A percentile compares a stretch with the other conserved stretches of the same genome.
phyloP scores from a whole-genome alignment of 2,797 vertebrate species.

The Holocentrus rufus region DNA sequence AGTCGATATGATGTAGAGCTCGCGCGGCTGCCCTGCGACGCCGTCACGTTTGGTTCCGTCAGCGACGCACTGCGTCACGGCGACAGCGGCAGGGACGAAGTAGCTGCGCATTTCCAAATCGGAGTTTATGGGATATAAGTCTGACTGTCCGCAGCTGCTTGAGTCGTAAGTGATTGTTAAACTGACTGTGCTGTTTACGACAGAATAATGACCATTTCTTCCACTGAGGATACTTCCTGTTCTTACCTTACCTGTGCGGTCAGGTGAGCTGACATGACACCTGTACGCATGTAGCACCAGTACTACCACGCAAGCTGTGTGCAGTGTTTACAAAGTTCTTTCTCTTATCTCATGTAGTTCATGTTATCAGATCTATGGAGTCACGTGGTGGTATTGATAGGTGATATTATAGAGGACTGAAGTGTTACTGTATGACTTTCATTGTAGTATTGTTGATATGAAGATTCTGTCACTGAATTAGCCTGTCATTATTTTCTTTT shows the following conservation, averaged over 20 bases:
- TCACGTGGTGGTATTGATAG: background rate
- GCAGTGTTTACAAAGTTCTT: background rate
- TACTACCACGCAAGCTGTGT: background rate
- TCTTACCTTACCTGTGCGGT: constrained; percentile 53
- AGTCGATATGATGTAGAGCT: background rate
- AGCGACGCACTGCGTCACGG: constrained; percentile 59
- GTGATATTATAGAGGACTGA: background rate
- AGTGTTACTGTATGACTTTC: background rate
- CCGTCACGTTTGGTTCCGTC: background rate
- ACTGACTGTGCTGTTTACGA: background rate
- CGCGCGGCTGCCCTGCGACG: background rate
- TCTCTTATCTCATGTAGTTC: background rate
- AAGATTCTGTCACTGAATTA: background rate
- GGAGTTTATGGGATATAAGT: constrained; percentile 14
- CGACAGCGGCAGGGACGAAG: constrained; percentile 20
- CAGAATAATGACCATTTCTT: background rate
- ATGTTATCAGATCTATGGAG: background rate
- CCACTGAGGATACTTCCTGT: constrained; percentile 29
- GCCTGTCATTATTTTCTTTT: background rate
- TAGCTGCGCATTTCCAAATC: constrained; percentile 54
- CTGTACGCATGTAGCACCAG: constrained; percentile 34
- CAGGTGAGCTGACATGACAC: constrained; percentile 67
- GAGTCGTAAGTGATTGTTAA: constrained; percentile 13
- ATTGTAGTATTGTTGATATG: background rate
- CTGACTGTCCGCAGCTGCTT: background rate